These are phyloP conservation scores for Acrocera orbiculus DNA, from an alignment of 2,888 invertebrate species.

Conservation along the genomic window DNA sequence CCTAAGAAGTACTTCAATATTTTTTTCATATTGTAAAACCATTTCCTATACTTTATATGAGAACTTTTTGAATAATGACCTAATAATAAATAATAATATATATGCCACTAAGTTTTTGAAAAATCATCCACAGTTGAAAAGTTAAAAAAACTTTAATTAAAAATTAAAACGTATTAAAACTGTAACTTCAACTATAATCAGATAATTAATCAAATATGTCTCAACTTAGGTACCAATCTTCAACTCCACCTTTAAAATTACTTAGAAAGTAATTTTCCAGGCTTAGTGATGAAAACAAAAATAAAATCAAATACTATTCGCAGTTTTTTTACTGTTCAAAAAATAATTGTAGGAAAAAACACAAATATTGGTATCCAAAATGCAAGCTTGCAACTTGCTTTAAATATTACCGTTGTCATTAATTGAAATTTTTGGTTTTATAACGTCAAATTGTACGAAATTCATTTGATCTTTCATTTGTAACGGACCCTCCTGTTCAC, in stretches of 20 bases:
- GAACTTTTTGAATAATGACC: too few relatives aligned
- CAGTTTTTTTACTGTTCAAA: conserved; percentile 2
- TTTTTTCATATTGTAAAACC: conserved; percentile 2
- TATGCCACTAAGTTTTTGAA: too few relatives aligned
- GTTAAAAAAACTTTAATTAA: neutral
- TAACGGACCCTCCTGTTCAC: too few relatives aligned
- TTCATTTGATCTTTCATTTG: too few relatives aligned
- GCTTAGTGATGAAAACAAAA: conserved; percentile 1
- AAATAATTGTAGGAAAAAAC: conserved; percentile 2
- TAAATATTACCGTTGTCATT: conserved; percentile 4
- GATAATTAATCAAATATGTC: conserved; percentile 5
- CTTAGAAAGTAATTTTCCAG: conserved; percentile 1
- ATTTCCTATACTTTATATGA: neutral
- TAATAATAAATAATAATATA: too few relatives aligned
- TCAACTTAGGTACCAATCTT: conserved; percentile 2
- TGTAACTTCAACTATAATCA: conserved; percentile 1
- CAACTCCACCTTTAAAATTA: too few relatives aligned
- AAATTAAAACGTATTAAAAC: conserved; percentile 3
- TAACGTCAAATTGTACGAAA: too few relatives aligned
- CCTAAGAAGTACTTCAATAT: conserved; percentile 1
- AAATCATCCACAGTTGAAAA: too few relatives aligned
- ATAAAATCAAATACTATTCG: conserved; percentile 4
- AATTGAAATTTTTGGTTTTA: conserved; percentile 4
- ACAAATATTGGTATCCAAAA: conserved; percentile 4
- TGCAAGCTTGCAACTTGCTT: conserved; percentile 5